phyloP scores from a whole-genome alignment of 2,888 invertebrate genomes.

The Erynnis tages region DNA sequence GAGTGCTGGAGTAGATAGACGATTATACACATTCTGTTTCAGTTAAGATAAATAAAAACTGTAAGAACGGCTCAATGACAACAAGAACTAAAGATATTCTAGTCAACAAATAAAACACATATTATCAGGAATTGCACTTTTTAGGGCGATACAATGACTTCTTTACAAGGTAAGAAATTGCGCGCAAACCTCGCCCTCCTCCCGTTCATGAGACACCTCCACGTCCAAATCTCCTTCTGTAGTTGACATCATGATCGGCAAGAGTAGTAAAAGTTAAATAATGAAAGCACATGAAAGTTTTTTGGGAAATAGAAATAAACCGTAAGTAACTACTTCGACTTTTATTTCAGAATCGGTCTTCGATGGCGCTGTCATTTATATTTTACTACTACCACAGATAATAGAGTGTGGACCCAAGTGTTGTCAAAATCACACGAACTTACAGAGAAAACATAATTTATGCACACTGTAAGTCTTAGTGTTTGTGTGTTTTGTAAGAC shows the following conservation, averaged over 20 bases:
- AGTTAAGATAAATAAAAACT: not conserved
- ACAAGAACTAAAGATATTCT: too few species aligned
- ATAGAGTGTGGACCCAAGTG: too few species aligned
- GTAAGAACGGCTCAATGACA: too few species aligned
- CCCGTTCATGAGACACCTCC: conserved; percentile 82
- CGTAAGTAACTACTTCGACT: conserved; percentile 30
- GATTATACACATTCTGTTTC: not conserved
- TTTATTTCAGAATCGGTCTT: conserved; percentile 47
- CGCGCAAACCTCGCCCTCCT: conserved; percentile 85
- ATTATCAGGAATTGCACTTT: not conserved
- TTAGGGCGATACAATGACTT: conserved; percentile 19
- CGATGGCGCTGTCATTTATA: conserved; percentile 48
- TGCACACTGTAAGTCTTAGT: too few species aligned
- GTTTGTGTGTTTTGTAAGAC: too few species aligned
- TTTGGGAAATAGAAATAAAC: conserved; percentile 45
- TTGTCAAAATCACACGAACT: too few species aligned
- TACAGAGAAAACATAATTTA: too few species aligned
- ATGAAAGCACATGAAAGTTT: conserved; percentile 57
- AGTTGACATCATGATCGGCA: conserved; percentile 70
- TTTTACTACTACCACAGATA: conserved; percentile 40
- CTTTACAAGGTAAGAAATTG: conserved; percentile 35
- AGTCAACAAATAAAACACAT: not conserved
- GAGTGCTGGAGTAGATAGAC: not conserved
- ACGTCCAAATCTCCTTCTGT: conserved; percentile 83
- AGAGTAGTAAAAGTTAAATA: conserved; percentile 39